These are phyloP conservation scores for Apotomis capreana DNA, from an alignment of 2,888 invertebrate species.

Conservation along the genomic window DNA sequence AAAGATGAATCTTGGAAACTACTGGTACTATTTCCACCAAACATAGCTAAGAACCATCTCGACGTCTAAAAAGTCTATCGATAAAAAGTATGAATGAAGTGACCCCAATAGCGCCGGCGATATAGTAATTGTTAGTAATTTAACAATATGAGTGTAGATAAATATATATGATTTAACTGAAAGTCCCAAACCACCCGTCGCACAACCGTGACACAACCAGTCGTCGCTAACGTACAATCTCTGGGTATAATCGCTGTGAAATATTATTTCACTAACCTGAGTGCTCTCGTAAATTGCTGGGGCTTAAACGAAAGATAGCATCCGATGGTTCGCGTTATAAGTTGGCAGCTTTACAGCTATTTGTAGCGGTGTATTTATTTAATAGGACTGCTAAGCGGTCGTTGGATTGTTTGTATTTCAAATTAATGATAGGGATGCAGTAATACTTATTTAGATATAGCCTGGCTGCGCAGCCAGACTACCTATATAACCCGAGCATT, in stretches of 20 bases:
- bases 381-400: conserved; percentile 2
- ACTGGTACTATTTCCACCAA: too few species aligned
- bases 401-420: neutral
- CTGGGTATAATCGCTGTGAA: conserved; percentile 17
- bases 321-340: conserved; percentile 18
- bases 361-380: neutral
- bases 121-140: too few species aligned
- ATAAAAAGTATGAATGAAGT: too few species aligned
- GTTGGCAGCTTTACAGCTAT: conserved; percentile 21
- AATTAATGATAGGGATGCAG: too few species aligned
- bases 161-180: neutral
- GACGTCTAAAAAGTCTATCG: too few species aligned
- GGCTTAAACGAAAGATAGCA: conserved; percentile 31
- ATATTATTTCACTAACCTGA: conserved; percentile 22
- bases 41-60: too few species aligned
- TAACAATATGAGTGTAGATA: too few species aligned
- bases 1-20: too few species aligned
- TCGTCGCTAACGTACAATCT: conserved; percentile 2
- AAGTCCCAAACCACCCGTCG: neutral
- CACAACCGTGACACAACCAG: neutral
- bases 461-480: too few species aligned
- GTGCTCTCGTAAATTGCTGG: conserved; percentile 19
- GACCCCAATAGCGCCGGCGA: too few species aligned
- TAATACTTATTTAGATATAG: too few species aligned
- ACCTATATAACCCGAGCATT: too few species aligned